Evolutionary conservation across 2,888 invertebrate species (phyloP).

Genomic region (Drosophila glabriapex): DNA sequence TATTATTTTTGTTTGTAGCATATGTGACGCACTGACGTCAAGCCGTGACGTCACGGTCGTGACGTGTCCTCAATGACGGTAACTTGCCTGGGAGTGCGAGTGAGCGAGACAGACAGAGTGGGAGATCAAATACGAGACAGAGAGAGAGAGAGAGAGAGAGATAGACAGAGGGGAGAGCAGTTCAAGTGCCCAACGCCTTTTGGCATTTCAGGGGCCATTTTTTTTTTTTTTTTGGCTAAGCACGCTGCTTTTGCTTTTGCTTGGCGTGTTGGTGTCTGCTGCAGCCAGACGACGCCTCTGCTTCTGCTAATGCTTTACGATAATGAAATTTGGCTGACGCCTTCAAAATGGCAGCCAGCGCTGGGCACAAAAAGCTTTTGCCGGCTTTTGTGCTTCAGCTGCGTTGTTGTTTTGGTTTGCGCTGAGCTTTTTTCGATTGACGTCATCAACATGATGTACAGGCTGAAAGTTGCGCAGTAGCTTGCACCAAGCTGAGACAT

Average conservation of each 20-base stretch:
- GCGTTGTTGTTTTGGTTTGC: constrained; percentile 61
- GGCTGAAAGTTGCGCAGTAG: constrained; percentile 73
- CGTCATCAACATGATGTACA: constrained; percentile 78
- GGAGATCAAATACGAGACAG: not conserved
- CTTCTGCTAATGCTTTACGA: constrained; percentile 53
- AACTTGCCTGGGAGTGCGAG: constrained; percentile 8
- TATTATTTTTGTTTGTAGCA: constrained; percentile 14
- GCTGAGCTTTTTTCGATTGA: constrained; percentile 82
- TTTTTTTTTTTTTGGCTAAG: not conserved
- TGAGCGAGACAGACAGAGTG: not conserved
- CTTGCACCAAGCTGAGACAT: constrained; percentile 54
- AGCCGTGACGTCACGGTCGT: constrained; percentile 67
- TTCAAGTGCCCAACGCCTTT: constrained; percentile 62
- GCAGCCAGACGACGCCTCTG: constrained; percentile 58
- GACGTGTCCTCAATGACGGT: constrained; percentile 58
- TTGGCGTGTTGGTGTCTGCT: constrained; percentile 38
- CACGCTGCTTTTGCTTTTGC: constrained; percentile 9
- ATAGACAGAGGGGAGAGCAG: constrained; percentile 6
- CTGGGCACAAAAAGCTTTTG: constrained; percentile 54
- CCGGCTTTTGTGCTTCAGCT: constrained; percentile 72
- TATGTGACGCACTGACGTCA: constrained; percentile 70
- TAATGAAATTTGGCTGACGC: constrained; percentile 72
- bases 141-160: constrained; percentile 6
- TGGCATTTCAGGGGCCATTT: constrained; percentile 72
- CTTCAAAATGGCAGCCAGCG: constrained; percentile 46